Base-by-base conservation (phyloP, 2,888 invertebrate genomes). In the Ptychoptera contaminata region DNA sequence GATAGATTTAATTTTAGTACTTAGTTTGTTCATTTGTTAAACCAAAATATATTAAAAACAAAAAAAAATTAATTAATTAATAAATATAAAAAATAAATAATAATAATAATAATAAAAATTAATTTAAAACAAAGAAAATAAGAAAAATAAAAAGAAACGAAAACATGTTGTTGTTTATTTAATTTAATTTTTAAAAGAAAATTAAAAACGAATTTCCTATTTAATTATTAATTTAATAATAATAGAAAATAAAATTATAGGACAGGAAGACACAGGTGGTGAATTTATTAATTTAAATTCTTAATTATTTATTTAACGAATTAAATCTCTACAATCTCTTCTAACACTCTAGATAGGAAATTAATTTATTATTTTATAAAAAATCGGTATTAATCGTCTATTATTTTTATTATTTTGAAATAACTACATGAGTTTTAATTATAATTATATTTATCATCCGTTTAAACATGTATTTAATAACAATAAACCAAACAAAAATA, bases 51-150 rank as follows among this genome's bases (percentile, higher is more conserved):
- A 43, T 30, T 43, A 16, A 16, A 38, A 36, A 16, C 37, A 23
- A 44, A 42, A 45, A 34, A 42, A 44, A 44, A 47, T 47, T 39
- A 34, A 41, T 41, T 37, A 39, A 44, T 37, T 40, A 46, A 46
- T 43, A 16, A 43, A 38, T 16, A 23, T 23, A 8, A 37, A 37
- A 46, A 34, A 40, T 16, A 35, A 39, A 41, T 40, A 35, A 42
- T 34, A 32, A 42, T 6, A 9, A 41, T 16, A 32, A 41, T 34
- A 45, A 14, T n/a, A 32, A 16, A 45, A 40, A 15, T 39, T 16
- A 44, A 39, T 40, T 35, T 32, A 34, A 37, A 43, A 40, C 12
- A 15, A 11, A 40, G 16, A 38, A 46, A 46, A 46, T 23, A 34
- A n/a, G 34, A 8, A 44, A 43, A 31, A 41, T 34, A 44, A 42